phyloP scores from a whole-genome alignment of 2,113 vertebrate species.

The Neotragus pygmaeus region DNA sequence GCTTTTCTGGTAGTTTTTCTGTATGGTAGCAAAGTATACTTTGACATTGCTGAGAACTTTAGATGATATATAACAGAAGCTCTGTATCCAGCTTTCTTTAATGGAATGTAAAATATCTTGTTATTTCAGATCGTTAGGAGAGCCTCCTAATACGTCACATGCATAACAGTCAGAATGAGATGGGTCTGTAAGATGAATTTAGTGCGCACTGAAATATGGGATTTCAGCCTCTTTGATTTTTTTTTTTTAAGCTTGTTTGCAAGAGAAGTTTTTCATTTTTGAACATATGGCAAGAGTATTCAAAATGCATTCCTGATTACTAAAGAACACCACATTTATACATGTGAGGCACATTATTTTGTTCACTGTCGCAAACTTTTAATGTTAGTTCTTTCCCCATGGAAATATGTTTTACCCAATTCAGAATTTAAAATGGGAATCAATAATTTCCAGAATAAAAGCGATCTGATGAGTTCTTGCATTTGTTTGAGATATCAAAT shows the following conservation, averaged over 20 bases:
- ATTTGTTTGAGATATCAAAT: conserved; percentile 47
- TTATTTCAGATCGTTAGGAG: conserved; percentile 19
- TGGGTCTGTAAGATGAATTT: conserved; percentile 34
- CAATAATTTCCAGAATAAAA: conserved; percentile 48
- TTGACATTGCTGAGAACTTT: not conserved
- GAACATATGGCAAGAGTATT: conserved; percentile 45
- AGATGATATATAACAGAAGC: not conserved
- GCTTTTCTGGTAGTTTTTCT: not conserved
- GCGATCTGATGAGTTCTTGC: not conserved
- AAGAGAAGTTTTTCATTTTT: conserved; percentile 49
- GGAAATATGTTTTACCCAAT: conserved; percentile 38
- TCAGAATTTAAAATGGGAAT: conserved; percentile 46
- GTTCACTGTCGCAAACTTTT: conserved; percentile 47
- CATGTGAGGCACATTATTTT: conserved; percentile 49
- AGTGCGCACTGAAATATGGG: not conserved
- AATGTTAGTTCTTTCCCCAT: conserved; percentile 39
- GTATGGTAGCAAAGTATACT: conserved; percentile 24
- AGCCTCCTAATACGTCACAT: not conserved
- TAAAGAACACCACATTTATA: conserved; percentile 34
- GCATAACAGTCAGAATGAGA: not conserved
- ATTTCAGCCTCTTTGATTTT: conserved; percentile 16
- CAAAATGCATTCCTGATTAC: conserved; percentile 47
- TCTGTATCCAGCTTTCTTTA: not conserved
- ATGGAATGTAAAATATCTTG: conserved; percentile 3
- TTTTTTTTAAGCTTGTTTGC: conserved; percentile 36